Evolutionary conservation across 1,140 invertebrate genomes (phyloP).

Genomic region (Bombus picipes): DNA sequence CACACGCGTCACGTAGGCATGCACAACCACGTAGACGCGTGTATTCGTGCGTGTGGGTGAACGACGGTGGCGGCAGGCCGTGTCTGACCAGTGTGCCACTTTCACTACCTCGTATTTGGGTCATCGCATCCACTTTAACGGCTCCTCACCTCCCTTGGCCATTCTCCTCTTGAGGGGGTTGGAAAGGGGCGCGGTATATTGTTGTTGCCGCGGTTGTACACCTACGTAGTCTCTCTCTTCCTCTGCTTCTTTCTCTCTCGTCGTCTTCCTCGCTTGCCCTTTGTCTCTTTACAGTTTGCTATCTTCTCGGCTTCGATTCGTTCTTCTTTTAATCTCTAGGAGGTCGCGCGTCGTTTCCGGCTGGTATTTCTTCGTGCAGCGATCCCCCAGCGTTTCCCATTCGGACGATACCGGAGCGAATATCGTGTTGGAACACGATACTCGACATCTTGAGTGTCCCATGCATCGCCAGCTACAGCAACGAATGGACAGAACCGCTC

Average conservation of each 20-base stretch:
- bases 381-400: neutral
- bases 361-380: conserved; percentile 24
- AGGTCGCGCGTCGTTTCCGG: conserved; percentile 32
- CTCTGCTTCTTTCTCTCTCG: neutral
- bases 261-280: neutral
- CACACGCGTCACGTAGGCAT: conserved; percentile 41
- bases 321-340: conserved; percentile 37
- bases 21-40: conserved; percentile 1
- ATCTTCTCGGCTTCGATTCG: neutral
- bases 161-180: conserved; percentile 59
- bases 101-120: conserved; percentile 82
- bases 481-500: neutral
- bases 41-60: conserved; percentile 61
- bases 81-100: conserved; percentile 81
- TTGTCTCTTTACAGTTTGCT: neutral
- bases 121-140: conserved; percentile 78
- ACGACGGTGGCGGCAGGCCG: conserved; percentile 71
- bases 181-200: conserved; percentile 51
- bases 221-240: conserved; percentile 2
- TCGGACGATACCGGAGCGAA: neutral
- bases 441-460: neutral
- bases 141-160: conserved; percentile 65
- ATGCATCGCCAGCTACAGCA: neutral
- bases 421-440: neutral
- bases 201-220: conserved; percentile 29